Base-by-base conservation (phyloP, 2,113 vertebrate species). In the Ophthalmolycus amberensis region DNA sequence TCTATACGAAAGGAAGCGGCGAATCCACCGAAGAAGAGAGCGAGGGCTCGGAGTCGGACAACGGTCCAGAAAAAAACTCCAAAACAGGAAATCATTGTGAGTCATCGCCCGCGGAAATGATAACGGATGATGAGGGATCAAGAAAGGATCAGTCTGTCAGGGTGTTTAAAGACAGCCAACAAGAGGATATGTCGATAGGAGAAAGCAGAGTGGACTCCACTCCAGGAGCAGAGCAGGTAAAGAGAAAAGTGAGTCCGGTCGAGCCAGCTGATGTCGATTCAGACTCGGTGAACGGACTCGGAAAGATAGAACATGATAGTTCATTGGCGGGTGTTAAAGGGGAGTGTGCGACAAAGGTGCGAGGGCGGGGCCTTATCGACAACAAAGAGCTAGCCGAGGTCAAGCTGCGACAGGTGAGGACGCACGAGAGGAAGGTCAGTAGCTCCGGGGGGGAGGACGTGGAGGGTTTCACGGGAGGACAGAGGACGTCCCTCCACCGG, bases 401-500 rank as follows among this genome's bases (percentile, higher is more conserved):
- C 2, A 94, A 94, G 66, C 87, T 94, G 52, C 88, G 94, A 67
- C 93, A 94, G 88, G 93, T 94, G 78, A 89, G 75, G 62, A 93
- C 91, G 4, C 92, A 94, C 0, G 92, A 93, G 84, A 85, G 90
- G 0, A 94, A 90, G 77, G 71, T 92, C 82, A 94, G 93, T 46
- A 92, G 83, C 29, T 91, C 91, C 7, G 89, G 88, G 38, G 81
- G 25, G 12, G 92, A 93, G 59, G 91, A 93, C 42, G 63, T 88
- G 0, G 94, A 94, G 42, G 79, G 87, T 73, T 59, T 92, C 10
- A 6, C 89, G 37, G 83, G 87, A 8, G 93, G 87, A 22, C 91
- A 92, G 80, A 93, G 81, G 85, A 89, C 90, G 5, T 90, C 92
- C 42, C 63, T 91, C 29, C 83, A 93, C 38, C 91, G 91, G 40